These are phyloP conservation scores for human (Homo sapiens) DNA, from an alignment of 2,113 vertebrate genomes.

Conservation along the genomic window DNA sequence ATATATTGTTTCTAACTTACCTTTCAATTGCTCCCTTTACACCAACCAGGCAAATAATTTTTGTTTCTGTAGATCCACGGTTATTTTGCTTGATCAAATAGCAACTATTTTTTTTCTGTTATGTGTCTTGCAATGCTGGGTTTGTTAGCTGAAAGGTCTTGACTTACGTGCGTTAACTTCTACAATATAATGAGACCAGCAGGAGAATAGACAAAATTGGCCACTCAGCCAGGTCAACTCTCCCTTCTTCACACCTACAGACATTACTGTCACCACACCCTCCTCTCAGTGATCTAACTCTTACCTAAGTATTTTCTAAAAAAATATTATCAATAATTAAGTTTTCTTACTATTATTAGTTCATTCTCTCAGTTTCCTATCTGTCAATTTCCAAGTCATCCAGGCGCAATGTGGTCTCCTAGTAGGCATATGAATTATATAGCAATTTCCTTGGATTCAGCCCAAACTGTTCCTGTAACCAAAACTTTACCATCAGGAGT, in stretches of 20 bases:
- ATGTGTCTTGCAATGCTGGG: not conserved
- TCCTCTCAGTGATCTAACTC: accelerated
- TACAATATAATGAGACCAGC: not conserved
- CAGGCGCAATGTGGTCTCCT: not conserved
- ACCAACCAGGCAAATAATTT: not conserved
- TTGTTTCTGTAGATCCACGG: not conserved
- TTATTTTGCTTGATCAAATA: not conserved
- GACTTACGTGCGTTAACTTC: not conserved
- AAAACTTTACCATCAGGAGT: not conserved
- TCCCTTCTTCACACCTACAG: accelerated
- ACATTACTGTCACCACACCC: accelerated
- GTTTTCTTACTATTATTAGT: not conserved
- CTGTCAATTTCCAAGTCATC: not conserved
- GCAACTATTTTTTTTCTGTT: not conserved
- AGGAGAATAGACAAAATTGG: too few relatives aligned
- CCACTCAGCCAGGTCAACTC: accelerated
- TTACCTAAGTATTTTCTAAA: not conserved
- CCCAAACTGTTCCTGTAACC: not conserved
- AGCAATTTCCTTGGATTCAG: not conserved
- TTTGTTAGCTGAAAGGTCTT: not conserved
- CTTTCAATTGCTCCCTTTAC: not conserved
- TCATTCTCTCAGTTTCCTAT: not conserved
- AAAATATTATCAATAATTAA: not conserved
- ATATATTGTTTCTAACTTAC: not conserved
- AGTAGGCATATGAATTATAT: not conserved